Evolutionary conservation across 2,888 invertebrate species (phyloP), one percentile per base, ranked within the genome.

Genomic region (Laspeyria flexula): DNA sequence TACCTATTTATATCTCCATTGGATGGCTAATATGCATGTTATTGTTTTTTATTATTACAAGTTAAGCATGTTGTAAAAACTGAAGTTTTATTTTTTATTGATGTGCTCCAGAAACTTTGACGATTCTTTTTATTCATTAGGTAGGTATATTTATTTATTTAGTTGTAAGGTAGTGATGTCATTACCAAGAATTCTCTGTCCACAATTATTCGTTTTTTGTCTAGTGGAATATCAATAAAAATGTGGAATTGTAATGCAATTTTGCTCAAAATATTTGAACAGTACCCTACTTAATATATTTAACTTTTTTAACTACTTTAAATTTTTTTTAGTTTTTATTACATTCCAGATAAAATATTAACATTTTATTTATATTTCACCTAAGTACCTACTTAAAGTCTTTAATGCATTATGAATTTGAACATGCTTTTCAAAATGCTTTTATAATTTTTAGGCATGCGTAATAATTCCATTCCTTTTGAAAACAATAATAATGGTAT

Each of bases 391-490:
- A n/a, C n/a, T n/a, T n/a, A 41, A 34, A 45, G 9, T 6, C 21
- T 25, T 37, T 43, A n/a, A n/a, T 61, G 71, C 66, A 71, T 73
- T 58, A 53, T 72, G 64, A 55, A 47, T 46, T 49, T 51, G 45
- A 56, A 60, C 65, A 65, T 71, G 79, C 81, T 83, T 81, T 62
- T 65, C 42, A 53, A 62, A 68, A 50, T 61, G 80, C 80, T 80
- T 80, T 52, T 39, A 64, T 64, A 55, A 53, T 64, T 34, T 60
- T 59, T 77, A 83, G 81, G 83, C 83, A 83, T 85, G 83, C 74
- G 51, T 60, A 48, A 45, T 48, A 61, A 66, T 55, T 71, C 65
- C 65, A 62, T 54, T 45, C 49, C 54, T 43, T 46, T 53, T 38
- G 58, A 46, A 42, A 57, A 47, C 57, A 70, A 55, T 71, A 57